Conservation (phyloP, 1,140 invertebrate species). For the Drosophila paulistorum region DNA sequence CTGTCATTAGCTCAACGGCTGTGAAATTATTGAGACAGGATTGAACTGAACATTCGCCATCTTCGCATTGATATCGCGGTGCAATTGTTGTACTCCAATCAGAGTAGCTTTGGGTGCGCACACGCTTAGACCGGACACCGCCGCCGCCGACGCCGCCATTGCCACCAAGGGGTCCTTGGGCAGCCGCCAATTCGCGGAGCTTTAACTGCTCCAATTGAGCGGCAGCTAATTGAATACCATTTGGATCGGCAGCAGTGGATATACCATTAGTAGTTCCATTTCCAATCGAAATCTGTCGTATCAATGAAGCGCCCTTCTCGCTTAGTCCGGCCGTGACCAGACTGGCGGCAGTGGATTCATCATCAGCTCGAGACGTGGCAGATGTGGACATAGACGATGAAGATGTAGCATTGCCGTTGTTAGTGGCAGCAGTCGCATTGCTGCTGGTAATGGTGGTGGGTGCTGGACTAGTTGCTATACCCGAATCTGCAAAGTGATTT, state of each 20-base stretch:
- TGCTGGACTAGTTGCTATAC: constrained; percentile 79
- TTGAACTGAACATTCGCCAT: constrained; percentile 92
- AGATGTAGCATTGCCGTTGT: neutral
- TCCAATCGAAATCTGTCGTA: constrained; percentile 61
- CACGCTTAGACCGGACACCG: constrained; percentile 54
- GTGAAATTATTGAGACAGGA: constrained; percentile 97
- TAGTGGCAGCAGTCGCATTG: neutral
- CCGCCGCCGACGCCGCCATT: neutral
- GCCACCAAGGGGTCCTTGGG: neutral
- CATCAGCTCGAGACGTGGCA: constrained; percentile 7
- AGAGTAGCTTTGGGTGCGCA: constrained; percentile 77
- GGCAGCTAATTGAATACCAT: neutral
- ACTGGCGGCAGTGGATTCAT: constrained; percentile 32
- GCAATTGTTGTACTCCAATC: constrained; percentile 85
- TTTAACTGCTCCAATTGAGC: constrained; percentile 36
- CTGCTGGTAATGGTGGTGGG: constrained; percentile 51
- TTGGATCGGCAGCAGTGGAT: neutral
- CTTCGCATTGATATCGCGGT: constrained; percentile 88
- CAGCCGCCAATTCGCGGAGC: constrained; percentile 19
- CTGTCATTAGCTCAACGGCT: constrained; percentile 92
- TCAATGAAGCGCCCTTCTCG: constrained; percentile 65
- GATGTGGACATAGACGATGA: constrained; percentile 5
- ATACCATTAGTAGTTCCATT: constrained; percentile 12
- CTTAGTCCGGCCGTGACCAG: constrained; percentile 67
- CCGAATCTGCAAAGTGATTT: constrained; percentile 60